A percentile compares a stretch with the other conserved stretches of the same genome.
These are phyloP conservation scores for Eublepharis macularius DNA, from an alignment of 2,113 vertebrate species.

Conservation along the genomic window DNA sequence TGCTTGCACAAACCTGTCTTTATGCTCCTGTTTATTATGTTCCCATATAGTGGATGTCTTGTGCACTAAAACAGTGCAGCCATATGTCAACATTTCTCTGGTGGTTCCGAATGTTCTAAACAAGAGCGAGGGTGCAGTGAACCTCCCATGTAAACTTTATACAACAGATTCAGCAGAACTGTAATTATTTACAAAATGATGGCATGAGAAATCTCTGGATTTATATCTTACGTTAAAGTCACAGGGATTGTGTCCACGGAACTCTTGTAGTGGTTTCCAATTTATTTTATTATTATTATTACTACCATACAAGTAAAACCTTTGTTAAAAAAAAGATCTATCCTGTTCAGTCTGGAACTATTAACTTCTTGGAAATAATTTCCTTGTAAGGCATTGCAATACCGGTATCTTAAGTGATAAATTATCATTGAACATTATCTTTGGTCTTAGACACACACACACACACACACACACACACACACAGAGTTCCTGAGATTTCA, in stretches of 20 bases:
- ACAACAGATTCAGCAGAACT: slow-evolving; percentile 98
- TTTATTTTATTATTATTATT: slow-evolving; percentile 71
- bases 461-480: background rate
- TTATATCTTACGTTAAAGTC: slow-evolving; percentile 83
- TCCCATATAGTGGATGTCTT: slow-evolving; percentile 92
- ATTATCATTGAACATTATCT: background rate
- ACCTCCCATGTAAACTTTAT: slow-evolving; percentile 99
- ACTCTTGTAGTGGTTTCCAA: slow-evolving; percentile 75
- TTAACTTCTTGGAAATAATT: background rate
- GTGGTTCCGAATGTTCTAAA: slow-evolving; percentile 98
- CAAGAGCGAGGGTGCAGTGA: slow-evolving; percentile 98
- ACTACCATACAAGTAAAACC: slow-evolving; percentile 52
- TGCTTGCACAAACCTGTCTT: slow-evolving; percentile 95
- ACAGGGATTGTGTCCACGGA: slow-evolving; percentile 77
- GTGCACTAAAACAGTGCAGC: slow-evolving; percentile 90
- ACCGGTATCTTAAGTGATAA: background rate
- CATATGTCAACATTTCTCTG: slow-evolving; percentile 99
- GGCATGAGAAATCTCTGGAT: slow-evolving; percentile 91
- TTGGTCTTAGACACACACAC: background rate
- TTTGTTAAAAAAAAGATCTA: slow-evolving; percentile 34
- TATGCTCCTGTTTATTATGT: slow-evolving; percentile 99
- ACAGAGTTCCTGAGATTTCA: background rate
- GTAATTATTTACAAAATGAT: slow-evolving; percentile 99
- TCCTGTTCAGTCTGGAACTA: background rate
- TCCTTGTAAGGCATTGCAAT: background rate